Evolutionary conservation across 2,797 vertebrate genomes (phyloP).

Genomic region (Gambelia wislizenii): DNA sequence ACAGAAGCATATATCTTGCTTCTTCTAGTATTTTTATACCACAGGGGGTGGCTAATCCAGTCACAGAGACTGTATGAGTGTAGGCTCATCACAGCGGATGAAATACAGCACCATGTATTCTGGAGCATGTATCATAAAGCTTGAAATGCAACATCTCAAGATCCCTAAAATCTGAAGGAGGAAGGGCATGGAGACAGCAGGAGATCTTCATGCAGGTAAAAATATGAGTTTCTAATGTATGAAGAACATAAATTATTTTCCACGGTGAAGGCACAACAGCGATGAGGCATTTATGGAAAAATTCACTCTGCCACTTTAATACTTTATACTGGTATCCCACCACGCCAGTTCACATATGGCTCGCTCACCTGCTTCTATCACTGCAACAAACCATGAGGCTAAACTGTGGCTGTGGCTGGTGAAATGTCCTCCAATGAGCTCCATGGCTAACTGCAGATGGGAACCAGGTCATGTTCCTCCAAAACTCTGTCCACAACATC

Average conservation of each 20-base stretch:
- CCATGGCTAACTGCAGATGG: too few relatives aligned
- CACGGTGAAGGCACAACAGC: too few relatives aligned
- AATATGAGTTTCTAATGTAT: too few relatives aligned
- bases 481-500: background rate
- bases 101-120: background rate
- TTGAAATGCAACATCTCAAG: background rate
- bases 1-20: too few relatives aligned
- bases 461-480: background rate
- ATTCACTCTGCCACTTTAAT: too few relatives aligned
- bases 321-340: too few relatives aligned
- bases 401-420: background rate
- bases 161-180: too few relatives aligned
- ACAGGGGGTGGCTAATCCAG: background rate
- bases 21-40: background rate
- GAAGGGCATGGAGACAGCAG: too few relatives aligned
- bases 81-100: background rate
- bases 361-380: background rate
- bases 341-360: background rate
- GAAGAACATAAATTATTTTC: too few relatives aligned
- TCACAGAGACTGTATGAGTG: background rate
- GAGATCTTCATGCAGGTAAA: too few relatives aligned
- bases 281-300: too few relatives aligned
- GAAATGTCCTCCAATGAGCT: background rate
- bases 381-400: background rate
- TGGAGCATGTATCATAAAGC: background rate